Evolutionary conservation across 2,888 invertebrate genomes (phyloP).

Genomic region (Chromoteleia sp.): DNA sequence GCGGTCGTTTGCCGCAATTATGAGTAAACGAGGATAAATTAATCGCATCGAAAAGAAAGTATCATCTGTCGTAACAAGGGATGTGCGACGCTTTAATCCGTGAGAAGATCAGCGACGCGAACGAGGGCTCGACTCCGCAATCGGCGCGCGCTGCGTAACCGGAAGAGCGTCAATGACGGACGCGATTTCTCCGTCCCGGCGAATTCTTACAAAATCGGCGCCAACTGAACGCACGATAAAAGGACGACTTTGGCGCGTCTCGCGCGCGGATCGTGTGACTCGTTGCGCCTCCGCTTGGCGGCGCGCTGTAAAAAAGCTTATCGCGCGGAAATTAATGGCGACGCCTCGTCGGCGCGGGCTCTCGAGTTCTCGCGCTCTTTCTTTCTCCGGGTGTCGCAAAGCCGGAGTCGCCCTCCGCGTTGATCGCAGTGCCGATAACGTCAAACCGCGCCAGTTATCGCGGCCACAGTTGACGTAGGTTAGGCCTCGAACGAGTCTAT

Average conservation of each 20-base stretch:
- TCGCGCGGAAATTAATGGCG: too few relatives aligned
- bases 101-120: constrained; percentile 50
- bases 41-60: constrained; percentile 16
- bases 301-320: too few relatives aligned
- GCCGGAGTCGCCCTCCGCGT: constrained; percentile 17
- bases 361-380: background rate
- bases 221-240: constrained; percentile 40
- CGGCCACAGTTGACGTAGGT: constrained; percentile 49
- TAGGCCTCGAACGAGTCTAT: constrained; percentile 35
- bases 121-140: constrained; percentile 46
- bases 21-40: constrained; percentile 5
- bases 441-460: constrained; percentile 45
- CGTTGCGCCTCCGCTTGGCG: too few relatives aligned
- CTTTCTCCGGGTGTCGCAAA: background rate
- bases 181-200: constrained; percentile 47
- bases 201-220: constrained; percentile 51
- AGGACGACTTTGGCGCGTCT: constrained; percentile 1
- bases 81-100: constrained; percentile 50
- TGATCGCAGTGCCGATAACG: constrained; percentile 39
- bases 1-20: too few relatives aligned
- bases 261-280: too few relatives aligned
- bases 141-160: constrained; percentile 62
- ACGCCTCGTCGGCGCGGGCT: too few relatives aligned
- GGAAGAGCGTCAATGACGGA: constrained; percentile 56
- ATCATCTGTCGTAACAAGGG: constrained; percentile 51